Evolutionary conservation across 2,113 vertebrate species (phyloP).

Genomic region (Myrmecophaga tridactyla): DNA sequence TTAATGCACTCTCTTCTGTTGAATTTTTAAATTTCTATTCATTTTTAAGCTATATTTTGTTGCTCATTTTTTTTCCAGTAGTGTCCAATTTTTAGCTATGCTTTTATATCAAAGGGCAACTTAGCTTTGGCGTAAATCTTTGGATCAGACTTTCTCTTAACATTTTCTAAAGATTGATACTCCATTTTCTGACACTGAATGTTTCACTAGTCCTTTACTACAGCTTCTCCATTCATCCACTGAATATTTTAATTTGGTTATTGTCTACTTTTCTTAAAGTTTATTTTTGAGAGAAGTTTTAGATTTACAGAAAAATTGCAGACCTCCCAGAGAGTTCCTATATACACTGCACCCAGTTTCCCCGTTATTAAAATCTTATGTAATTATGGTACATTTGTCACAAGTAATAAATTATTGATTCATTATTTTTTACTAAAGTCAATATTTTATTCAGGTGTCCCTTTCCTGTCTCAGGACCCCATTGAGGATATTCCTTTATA

Average conservation of each 20-base stretch:
- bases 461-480: no score
- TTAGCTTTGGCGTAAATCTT: neutral
- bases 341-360: neutral
- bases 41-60: neutral
- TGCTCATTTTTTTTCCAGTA: neutral
- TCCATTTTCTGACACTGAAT: neutral
- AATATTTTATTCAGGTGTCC: no score
- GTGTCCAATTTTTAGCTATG: neutral
- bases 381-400: no score
- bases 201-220: neutral
- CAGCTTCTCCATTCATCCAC: neutral
- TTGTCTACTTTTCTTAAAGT: neutral
- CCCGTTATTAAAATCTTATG: neutral
- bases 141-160: neutral
- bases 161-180: neutral
- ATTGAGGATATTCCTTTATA: no score
- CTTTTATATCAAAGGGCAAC: neutral
- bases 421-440: no score
- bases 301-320: neutral
- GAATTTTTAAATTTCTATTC: neutral
- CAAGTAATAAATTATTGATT: no score
- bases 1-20: neutral
- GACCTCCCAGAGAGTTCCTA: neutral
- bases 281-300: neutral
- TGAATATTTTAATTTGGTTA: neutral